Evolutionary conservation across 2,113 vertebrate species (phyloP).

Genomic region (Syngnathus floridae): DNA sequence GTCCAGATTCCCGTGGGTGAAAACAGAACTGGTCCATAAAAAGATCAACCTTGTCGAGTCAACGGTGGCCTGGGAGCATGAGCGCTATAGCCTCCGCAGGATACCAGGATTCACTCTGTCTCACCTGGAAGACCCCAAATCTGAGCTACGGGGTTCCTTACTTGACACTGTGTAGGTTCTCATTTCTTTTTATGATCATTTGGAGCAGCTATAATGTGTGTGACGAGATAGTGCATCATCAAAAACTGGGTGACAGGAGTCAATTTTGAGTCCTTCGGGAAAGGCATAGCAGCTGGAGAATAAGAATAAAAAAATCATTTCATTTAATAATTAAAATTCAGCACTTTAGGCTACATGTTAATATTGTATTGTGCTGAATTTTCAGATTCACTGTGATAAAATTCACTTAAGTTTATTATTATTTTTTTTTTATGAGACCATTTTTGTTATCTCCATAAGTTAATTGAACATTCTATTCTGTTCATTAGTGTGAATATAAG

Average conservation of each 20-base stretch:
- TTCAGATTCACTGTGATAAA: no score
- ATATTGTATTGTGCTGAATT: no score
- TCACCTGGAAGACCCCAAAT: constrained; percentile 66
- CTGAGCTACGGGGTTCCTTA: constrained; percentile 65
- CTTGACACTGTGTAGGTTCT: constrained; percentile 65
- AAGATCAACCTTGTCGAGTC: constrained; percentile 74
- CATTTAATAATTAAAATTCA: background rate
- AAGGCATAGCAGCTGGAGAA: background rate
- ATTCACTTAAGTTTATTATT: no score
- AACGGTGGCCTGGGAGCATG: constrained; percentile 72
- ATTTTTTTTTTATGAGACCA: no score
- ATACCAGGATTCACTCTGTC: constrained; percentile 73
- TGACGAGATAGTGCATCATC: background rate
- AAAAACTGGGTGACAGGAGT: background rate
- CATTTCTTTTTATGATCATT: background rate
- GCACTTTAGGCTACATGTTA: background rate
- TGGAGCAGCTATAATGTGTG: background rate
- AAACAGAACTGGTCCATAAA: constrained; percentile 68
- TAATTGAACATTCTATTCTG: no score
- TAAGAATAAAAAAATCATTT: background rate
- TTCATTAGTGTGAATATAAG: no score
- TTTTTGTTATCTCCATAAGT: no score
- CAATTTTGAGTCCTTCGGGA: background rate
- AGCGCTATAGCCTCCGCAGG: constrained; percentile 68
- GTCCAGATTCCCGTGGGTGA: constrained; percentile 68